These are phyloP conservation scores for Eristalis intricaria DNA, from an alignment of 2,888 invertebrate genomes.

Conservation along the genomic window DNA sequence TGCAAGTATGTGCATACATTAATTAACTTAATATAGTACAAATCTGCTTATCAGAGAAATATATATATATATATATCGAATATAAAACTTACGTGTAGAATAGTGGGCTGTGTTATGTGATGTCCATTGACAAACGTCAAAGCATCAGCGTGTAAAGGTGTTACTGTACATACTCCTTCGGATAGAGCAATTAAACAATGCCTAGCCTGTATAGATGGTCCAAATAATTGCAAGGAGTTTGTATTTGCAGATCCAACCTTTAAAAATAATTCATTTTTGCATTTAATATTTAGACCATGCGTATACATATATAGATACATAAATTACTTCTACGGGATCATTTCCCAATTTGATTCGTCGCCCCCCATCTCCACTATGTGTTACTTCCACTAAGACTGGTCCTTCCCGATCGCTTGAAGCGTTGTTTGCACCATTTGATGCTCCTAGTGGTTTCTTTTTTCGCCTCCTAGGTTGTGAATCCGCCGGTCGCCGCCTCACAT, in stretches of 20 bases:
- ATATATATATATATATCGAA: background rate
- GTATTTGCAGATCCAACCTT: conserved; percentile 90
- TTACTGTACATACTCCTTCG: conserved; percentile 95
- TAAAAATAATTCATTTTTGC: conserved; percentile 3
- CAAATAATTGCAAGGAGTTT: conserved; percentile 89
- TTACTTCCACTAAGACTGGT: conserved; percentile 85
- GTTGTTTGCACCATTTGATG: conserved; percentile 82
- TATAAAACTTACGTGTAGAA: conserved; percentile 86
- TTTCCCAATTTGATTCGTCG: conserved; percentile 85
- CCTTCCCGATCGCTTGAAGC: conserved; percentile 85
- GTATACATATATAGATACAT: background rate
- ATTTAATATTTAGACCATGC: background rate
- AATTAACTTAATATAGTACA: no score
- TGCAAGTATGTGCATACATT: no score
- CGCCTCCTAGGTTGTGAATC: conserved; percentile 94
- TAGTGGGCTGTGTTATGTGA: conserved; percentile 94
- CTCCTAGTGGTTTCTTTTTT: conserved; percentile 88
- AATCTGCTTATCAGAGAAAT: no score
- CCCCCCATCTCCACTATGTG: conserved; percentile 83
- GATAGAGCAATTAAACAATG: conserved; percentile 97
- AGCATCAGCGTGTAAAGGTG: conserved; percentile 95
- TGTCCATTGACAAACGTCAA: conserved; percentile 97
- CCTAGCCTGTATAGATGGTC: conserved; percentile 95
- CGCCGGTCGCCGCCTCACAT: conserved; percentile 95
- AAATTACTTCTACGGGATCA: conserved; percentile 86